Conservation (phyloP, 1,140 invertebrate species). For the Yoshiicerus persimilis region DNA sequence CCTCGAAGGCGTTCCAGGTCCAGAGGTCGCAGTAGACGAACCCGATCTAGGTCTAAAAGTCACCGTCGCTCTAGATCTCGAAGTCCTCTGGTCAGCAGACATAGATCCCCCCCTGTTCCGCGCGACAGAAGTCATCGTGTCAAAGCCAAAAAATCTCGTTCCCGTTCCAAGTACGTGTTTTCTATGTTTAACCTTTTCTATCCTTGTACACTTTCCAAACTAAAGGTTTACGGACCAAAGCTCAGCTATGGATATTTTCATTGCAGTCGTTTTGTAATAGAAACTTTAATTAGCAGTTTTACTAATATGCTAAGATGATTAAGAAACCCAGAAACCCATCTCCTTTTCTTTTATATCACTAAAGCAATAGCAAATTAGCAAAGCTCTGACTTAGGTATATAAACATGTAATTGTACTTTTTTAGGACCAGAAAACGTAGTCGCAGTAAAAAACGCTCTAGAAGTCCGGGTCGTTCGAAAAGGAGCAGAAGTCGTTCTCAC, state of each 20-base stretch:
- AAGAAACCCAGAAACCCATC: background rate
- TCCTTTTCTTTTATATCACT: background rate
- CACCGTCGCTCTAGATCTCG: background rate
- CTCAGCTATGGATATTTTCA: background rate
- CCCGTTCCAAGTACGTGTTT: background rate
- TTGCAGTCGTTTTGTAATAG: background rate
- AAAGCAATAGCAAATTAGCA: too few species aligned
- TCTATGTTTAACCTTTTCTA: background rate
- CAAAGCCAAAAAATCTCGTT: background rate
- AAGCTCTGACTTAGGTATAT: too few species aligned
- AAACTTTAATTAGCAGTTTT: background rate
- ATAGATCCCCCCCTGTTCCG: background rate
- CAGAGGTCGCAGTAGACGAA: background rate
- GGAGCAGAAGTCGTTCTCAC: background rate
- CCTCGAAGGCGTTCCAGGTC: background rate
- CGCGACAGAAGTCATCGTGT: background rate
- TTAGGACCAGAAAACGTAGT: background rate
- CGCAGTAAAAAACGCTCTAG: background rate
- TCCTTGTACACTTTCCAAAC: background rate
- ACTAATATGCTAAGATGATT: background rate
- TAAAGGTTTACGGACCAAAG: background rate
- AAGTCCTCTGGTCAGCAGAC: background rate
- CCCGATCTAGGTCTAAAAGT: background rate
- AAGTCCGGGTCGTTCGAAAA: background rate
- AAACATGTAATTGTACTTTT: too few species aligned